Evolutionary conservation across 2,888 invertebrate genomes (phyloP), one percentile per base, ranked within the genome.

Genomic region (Mythimna ferrago): DNA sequence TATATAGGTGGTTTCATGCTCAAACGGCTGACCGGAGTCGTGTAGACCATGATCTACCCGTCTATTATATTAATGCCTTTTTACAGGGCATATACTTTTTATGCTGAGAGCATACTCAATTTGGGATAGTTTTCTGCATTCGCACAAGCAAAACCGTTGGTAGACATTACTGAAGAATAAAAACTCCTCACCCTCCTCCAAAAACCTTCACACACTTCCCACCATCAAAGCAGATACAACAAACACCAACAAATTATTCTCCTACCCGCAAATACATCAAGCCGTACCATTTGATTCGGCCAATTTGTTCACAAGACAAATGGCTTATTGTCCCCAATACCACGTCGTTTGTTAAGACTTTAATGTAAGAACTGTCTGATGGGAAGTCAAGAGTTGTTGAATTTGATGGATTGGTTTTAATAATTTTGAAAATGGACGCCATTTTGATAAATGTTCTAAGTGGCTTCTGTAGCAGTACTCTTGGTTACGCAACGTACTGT

Each of bases 301-400:
- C 83, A 85, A 86, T 86, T 85, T 80, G 83, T 86, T 86, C 70
- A 65, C 78, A 83, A 85, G 86, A 86, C 74, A 77, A 80, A 86
- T 83, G 2, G 66, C 62, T 66, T 76, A 78, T 76, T 81, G 81
- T 86, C 84, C 68, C 32, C 70, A 38, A 19, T 66, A 73, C 78
- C 63, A 61, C 21, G 75, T 73, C 68, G 66, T 86, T 84, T 78
- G 76, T 81, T 81, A 62, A 63, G 73, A 82, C 79, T 80, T 85
- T 71, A 79, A 83, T 78, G 73, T 78, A 72, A 61, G 68, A 57
- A 66, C 66, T 53, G 57, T 32, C 21, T 58, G 54, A 21, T 38
- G 35, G 35, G 11, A 64, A 67, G 65, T 65, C 61, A 68, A 80
- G 75, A 21, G 56, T 61, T 61, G 44, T 73, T 62, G 19, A 57